Evolutionary conservation across 1,140 invertebrate species (phyloP), one percentile per base, ranked within the genome.

Genomic region (Leucophenga varia): DNA sequence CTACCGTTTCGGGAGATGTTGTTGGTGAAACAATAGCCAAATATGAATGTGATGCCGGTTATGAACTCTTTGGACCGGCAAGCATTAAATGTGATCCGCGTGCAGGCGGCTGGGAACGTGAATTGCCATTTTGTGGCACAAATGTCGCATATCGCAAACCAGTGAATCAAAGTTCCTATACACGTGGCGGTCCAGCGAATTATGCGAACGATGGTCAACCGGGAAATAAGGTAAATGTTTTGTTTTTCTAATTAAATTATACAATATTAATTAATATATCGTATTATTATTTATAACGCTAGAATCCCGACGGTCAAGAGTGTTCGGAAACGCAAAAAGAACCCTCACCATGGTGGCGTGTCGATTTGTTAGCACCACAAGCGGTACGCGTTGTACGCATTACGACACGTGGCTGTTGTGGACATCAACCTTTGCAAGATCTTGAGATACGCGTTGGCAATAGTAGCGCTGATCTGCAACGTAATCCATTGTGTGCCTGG

Each of bases 401-500:
- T 9, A 91, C 91, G 1, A 93, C 91, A 0, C 81, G 91, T 73
- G 89, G 89, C 19, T 91, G 89, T 56, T 91, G 89, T 54, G 89
- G 90, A 59, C 89, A 93, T 64, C 88, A 92, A 63, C 90, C 90
- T n/a, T 78, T 94, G 19, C 88, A 93, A 74, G 92, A 95, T 74
- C 78, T 95, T 35, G 92, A 95, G 78, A 93, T 95, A 48, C 79
- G 92, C 28, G 91, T 95, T 4, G 92, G 92, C 17, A 94, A 95
- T 71, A 94, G 90, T 72, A 91, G 89, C 42, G 81, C 81, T 2
- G 89, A 91, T 58, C 75, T 93, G 28, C 89, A 92, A 67, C 81
- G 88, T 35, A 95, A 95, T 79, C 89, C 91, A 25, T 77, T 95
- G 1, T 95, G 92, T 65, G 90, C 91, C 10, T 95, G 93, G 92